Evolutionary conservation across 2,113 vertebrate genomes (phyloP).

Genomic region (Prietella phreatophila): DNA sequence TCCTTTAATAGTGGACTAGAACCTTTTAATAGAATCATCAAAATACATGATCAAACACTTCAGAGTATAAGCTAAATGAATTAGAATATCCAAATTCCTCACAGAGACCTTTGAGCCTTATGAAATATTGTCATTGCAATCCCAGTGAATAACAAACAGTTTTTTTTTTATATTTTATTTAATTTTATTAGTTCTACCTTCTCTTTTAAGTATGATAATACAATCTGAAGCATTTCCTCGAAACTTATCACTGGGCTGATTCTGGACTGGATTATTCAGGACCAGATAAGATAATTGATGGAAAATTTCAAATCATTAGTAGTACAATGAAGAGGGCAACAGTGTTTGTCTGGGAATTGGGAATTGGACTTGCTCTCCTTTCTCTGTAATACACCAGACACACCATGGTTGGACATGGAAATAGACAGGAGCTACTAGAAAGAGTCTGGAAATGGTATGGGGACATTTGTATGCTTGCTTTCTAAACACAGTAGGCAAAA

Average conservation of each 20-base stretch:
- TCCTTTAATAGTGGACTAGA: background rate
- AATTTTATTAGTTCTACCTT: conserved; percentile 23
- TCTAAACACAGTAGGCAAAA: background rate
- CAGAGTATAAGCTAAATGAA: background rate
- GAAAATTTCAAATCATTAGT: conserved; percentile 30
- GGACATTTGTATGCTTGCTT: background rate
- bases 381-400: background rate
- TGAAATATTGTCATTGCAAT: conserved; percentile 29
- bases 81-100: background rate
- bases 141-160: background rate
- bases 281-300: conserved; percentile 51
- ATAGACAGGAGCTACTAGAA: background rate
- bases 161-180: background rate
- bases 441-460: background rate
- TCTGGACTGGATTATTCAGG: background rate
- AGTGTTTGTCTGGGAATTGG: conserved; percentile 3
- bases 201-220: conserved; percentile 11
- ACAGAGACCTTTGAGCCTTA: conserved; percentile 47
- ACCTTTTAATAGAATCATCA: background rate
- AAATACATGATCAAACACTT: background rate
- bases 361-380: conserved; percentile 6
- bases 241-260: conserved; percentile 30
- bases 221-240: conserved; percentile 20
- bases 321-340: background rate
- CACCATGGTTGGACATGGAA: background rate